Conservation (phyloP, 2,113 vertebrate species). For the Oncorhynchus gorbuscha region DNA sequence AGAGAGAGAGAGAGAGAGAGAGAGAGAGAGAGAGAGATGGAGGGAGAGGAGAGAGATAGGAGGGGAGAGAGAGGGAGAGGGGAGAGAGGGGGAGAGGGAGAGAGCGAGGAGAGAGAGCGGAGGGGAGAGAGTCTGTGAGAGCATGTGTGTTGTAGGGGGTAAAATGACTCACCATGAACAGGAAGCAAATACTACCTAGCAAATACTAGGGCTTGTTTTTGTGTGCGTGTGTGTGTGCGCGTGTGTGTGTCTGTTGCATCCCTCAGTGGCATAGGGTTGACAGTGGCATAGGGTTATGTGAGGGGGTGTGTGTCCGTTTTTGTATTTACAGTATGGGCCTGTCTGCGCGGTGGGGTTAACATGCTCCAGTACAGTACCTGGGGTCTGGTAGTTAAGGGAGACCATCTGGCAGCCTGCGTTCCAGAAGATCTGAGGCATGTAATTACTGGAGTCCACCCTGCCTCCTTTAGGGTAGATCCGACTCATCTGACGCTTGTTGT, state of each 20-base stretch:
- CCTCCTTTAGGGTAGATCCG: conserved; percentile 99
- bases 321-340: not conserved
- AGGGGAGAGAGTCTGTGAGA: not conserved
- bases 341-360: conserved; percentile 45
- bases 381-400: conserved; percentile 99
- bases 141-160: not conserved
- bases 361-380: conserved; percentile 89
- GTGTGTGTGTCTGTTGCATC: not conserved
- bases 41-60: not conserved
- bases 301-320: not conserved
- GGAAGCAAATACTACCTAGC: not conserved
- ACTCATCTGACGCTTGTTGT: conserved; percentile 99
- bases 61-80: not conserved
- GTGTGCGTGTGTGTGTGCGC: not conserved
- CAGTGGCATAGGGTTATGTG: not conserved
- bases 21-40: not conserved
- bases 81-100: not conserved
- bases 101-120: not conserved
- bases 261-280: too few relatives aligned
- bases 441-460: conserved; percentile 99
- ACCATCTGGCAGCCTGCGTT: conserved; percentile 99
- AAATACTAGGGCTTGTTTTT: not conserved
- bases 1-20: not conserved
- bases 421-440: conserved; percentile 99
- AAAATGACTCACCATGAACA: not conserved